A percentile compares a stretch with the other conserved stretches of the same genome.
Conservation (phyloP, 2,888 invertebrate genomes). For the Hemistola chrysoprasaria region DNA sequence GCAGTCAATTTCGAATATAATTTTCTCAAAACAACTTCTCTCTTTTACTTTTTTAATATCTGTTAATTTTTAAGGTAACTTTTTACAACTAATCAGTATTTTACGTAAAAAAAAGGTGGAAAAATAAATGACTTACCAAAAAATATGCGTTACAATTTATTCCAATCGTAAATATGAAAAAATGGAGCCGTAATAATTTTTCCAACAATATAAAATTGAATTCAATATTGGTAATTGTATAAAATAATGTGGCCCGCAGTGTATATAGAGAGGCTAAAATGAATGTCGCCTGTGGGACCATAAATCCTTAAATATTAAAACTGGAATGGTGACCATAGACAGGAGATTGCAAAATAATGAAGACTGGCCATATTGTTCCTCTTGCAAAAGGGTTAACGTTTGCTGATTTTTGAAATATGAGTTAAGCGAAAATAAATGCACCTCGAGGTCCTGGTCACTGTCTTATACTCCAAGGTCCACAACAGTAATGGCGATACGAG, state of each 20-base stretch:
- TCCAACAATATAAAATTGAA: constrained; percentile 32
- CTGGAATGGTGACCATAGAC: constrained; percentile 57
- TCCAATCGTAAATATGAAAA: constrained; percentile 23
- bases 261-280: constrained; percentile 57
- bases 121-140: no score
- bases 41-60: no score
- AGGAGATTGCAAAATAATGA: constrained; percentile 49
- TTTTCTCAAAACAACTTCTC: no score
- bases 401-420: constrained; percentile 19
- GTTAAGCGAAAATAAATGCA: no score
- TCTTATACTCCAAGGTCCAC: no score
- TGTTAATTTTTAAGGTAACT: no score
- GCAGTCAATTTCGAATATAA: no score
- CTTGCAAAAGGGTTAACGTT: constrained; percentile 32
- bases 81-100: no score
- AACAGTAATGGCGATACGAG: no score
- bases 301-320: constrained; percentile 75
- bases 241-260: constrained; percentile 46
- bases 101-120: no score
- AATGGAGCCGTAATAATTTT: constrained; percentile 25
- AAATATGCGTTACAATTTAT: no score
- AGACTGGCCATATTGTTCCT: constrained; percentile 40
- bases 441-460: no score
- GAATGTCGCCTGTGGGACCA: constrained; percentile 67
- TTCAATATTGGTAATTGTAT: constrained; percentile 41